phyloP scores from a whole-genome alignment of 2,113 vertebrate genomes.

The Tonatia bakeri region DNA sequence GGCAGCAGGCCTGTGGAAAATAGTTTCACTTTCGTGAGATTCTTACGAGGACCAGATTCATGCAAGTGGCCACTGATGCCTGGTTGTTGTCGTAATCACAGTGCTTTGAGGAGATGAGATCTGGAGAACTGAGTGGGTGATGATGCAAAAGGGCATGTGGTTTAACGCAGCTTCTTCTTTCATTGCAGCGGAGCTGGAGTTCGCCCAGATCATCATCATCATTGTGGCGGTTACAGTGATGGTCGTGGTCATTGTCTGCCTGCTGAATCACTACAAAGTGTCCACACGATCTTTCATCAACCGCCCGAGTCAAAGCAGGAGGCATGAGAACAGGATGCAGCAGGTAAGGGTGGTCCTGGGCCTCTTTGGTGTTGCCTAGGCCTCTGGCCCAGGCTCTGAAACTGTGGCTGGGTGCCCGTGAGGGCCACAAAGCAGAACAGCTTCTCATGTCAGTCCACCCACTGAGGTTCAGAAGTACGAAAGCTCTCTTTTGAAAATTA shows the following conservation, averaged over 20 bases:
- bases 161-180: neutral
- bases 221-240: slow-evolving; percentile 98
- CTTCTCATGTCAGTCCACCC: too few relatives aligned
- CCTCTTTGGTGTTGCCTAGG: neutral
- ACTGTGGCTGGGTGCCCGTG: too few relatives aligned
- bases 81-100: neutral
- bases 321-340: slow-evolving; percentile 89
- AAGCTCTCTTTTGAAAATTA: neutral
- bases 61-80: neutral
- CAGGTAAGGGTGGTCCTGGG: slow-evolving; percentile 83
- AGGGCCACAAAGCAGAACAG: neutral
- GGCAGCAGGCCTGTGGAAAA: neutral
- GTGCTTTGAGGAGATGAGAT: neutral
- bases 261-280: slow-evolving; percentile 97
- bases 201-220: slow-evolving; percentile 97
- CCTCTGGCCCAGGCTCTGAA: neutral
- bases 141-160: fast-evolving
- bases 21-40: neutral
- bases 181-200: slow-evolving; percentile 95
- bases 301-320: slow-evolving; percentile 89
- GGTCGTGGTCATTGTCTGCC: slow-evolving; percentile 96
- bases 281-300: slow-evolving; percentile 95
- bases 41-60: neutral
- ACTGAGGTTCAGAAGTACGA: too few relatives aligned
- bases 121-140: neutral